Evolutionary conservation across 2,888 invertebrate species (phyloP), one percentile per base, ranked within the genome.

Genomic region (Trissoscelio sp.): DNA sequence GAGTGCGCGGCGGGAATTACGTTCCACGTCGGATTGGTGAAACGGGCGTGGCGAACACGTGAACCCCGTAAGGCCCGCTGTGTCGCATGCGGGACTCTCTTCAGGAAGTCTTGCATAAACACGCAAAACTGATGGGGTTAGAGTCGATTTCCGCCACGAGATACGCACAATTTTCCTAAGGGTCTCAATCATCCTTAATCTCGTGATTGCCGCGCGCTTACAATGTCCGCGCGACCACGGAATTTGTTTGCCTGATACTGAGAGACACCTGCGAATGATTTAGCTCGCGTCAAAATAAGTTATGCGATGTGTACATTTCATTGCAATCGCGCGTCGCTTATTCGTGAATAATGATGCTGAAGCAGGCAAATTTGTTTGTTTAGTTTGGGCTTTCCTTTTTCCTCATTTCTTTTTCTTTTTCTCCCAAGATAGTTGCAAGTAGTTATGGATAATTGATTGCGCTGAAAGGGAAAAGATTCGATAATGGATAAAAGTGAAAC

Each of bases 401-500:
- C n/a, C n/a, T n/a, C n/a, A n/a, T n/a, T n/a, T n/a, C n/a, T n/a
- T n/a, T n/a, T n/a, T 34, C 7, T 11, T 34, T 11, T 3, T 34
- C 11, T 11, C 34, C 6, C 24, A 24, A 24, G 6, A 24, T 42
- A 16, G 12, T 6, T 12, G 7, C 11, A n/a, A n/a, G 9, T 20
- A 20, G 51, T 22, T 12, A 3, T 7, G 44, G 44, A 28, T 60
- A 24, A 60, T 22, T 22, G 60, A 44, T 60, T 14, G 58, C 18
- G 0, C 3, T 2, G 6, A 31, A 0, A 31, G 31, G 7, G n/a
- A n/a, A 11, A 5, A 14, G 37, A 37, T 12, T 20, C 22, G 58
- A 6, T 64, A 18, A 64, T 22, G 12, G 39, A 39, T 39, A 58
- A 72, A 58, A 72, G 72, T 60, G 60, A 72, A 72, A 60, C 20